Evolutionary conservation across 2,797 vertebrate genomes (phyloP).

Genomic region (Perodicticus potto): DNA sequence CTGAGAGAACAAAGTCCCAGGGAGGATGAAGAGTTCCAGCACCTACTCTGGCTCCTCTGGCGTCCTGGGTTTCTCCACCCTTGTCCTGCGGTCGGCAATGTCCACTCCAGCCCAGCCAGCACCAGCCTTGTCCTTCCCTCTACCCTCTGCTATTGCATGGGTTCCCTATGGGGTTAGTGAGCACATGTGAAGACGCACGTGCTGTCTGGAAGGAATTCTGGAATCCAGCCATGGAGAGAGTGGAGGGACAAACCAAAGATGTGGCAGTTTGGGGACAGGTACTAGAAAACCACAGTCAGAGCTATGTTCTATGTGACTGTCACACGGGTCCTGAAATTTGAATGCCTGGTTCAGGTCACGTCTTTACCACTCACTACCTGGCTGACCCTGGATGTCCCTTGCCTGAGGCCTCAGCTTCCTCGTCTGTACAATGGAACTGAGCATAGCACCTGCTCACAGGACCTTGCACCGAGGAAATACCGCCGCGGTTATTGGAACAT

Average conservation of each 20-base stretch:
- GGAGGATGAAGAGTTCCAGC: accelerated
- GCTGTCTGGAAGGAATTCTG: neutral
- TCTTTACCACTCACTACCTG: neutral
- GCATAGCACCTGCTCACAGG: neutral
- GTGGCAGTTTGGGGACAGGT: too few relatives aligned
- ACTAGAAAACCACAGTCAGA: neutral
- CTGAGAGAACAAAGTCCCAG: too few relatives aligned
- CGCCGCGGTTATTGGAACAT: neutral
- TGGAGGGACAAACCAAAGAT: accelerated
- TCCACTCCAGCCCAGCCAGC: neutral
- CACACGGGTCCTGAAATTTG: neutral
- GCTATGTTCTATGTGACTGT: neutral
- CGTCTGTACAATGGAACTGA: neutral
- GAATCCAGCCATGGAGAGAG: neutral
- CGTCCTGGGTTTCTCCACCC: neutral
- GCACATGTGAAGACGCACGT: neutral
- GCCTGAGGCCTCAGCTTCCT: neutral
- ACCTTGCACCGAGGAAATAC: neutral
- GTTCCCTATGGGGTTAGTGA: neutral
- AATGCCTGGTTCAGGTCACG: neutral
- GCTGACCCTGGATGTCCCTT: neutral
- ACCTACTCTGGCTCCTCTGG: neutral
- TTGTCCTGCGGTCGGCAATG: accelerated
- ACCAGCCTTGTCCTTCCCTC: neutral
- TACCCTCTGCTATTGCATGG: neutral